These are phyloP conservation scores for Chesias legatella DNA, from an alignment of 2,888 invertebrate species.

Conservation along the genomic window DNA sequence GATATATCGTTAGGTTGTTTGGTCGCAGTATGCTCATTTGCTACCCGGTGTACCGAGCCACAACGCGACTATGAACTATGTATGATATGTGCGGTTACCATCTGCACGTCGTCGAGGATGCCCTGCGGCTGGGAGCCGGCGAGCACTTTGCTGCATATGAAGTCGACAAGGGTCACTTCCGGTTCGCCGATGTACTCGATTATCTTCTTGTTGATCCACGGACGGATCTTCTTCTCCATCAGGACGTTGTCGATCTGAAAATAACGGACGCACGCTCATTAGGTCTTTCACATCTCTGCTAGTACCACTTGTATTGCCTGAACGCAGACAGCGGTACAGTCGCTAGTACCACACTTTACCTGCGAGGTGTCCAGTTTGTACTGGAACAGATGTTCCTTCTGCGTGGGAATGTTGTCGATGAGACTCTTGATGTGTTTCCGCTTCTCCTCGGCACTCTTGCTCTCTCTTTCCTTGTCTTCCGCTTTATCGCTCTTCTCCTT, in stretches of 20 bases:
- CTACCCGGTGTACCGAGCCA: no score
- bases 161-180: slow-evolving; percentile 98
- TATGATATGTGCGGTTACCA: slow-evolving; percentile 84
- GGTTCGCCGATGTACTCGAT: slow-evolving; percentile 99
- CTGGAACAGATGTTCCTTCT: slow-evolving; percentile 97
- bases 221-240: slow-evolving; percentile 98
- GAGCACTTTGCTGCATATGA: slow-evolving; percentile 98
- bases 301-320: no score
- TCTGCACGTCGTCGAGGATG: slow-evolving; percentile 98
- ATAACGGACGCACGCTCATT: neutral
- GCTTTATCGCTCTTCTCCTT: slow-evolving; percentile 81
- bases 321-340: no score
- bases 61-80: neutral
- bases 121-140: slow-evolving; percentile 95
- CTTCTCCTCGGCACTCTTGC: slow-evolving; percentile 94
- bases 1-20: no score
- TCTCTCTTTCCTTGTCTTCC: slow-evolving; percentile 67
- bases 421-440: slow-evolving; percentile 97
- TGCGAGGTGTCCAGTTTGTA: slow-evolving; percentile 94
- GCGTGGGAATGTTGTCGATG: slow-evolving; percentile 99
- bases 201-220: slow-evolving; percentile 99
- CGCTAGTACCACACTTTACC: no score
- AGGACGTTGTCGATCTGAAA: slow-evolving; percentile 85
- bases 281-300: no score
- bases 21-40: no score